Evolutionary conservation across 2,113 vertebrate species (phyloP).

Genomic region (Periophthalmus modestus): DNA sequence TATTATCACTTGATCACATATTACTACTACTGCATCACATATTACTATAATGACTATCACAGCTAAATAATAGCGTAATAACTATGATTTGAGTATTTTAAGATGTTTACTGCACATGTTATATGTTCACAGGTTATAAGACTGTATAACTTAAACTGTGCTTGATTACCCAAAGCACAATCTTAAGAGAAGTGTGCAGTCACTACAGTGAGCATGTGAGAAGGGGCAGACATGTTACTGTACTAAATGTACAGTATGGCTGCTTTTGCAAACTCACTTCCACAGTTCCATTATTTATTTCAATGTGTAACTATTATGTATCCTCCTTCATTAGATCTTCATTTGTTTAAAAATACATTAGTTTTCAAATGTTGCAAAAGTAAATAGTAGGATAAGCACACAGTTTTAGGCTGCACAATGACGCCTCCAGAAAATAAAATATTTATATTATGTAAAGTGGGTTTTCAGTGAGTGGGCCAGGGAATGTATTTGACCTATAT

Average conservation of each 20-base stretch:
- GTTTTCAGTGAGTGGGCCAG: slow-evolving; percentile 3
- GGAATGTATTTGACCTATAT: slow-evolving; percentile 3
- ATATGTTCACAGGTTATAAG: neutral
- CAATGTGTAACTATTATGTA: too few species aligned
- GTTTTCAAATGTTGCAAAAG: too few species aligned
- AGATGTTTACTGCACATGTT: neutral
- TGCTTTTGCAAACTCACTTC: too few species aligned
- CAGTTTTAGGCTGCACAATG: slow-evolving; percentile 15
- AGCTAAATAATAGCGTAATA: neutral
- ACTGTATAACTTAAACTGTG: neutral
- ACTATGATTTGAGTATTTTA: neutral
- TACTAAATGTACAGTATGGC: too few species aligned
- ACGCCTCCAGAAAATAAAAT: slow-evolving; percentile 3
- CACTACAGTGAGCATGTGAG: too few species aligned
- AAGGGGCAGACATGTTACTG: too few species aligned
- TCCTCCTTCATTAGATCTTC: too few species aligned
- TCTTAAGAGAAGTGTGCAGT: neutral
- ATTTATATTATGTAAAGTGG: slow-evolving; percentile 8
- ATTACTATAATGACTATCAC: neutral
- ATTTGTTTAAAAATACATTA: neutral
- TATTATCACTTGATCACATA: neutral
- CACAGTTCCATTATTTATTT: too few species aligned
- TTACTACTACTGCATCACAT: neutral
- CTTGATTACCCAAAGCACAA: neutral
- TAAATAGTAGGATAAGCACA: neutral